Conservation (phyloP, 2,113 vertebrate species). For the Psephotus haematonotus region DNA sequence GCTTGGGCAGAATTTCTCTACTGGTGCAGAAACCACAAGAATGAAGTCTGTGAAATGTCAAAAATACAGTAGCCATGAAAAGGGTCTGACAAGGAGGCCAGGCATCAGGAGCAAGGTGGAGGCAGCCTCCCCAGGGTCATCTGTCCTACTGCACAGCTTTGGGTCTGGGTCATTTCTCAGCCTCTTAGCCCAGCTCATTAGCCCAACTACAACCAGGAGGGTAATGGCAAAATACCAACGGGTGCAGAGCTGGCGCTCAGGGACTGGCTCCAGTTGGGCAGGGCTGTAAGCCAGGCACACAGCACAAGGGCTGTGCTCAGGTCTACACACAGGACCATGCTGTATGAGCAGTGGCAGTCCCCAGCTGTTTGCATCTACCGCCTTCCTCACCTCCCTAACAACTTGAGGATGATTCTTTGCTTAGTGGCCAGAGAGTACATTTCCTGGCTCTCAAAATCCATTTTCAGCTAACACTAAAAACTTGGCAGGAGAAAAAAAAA, state of each 20-base stretch:
- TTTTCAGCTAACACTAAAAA: not conserved
- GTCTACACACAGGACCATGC: not conserved
- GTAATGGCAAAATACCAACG: not conserved
- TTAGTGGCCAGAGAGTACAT: not conserved
- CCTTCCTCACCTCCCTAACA: not conserved
- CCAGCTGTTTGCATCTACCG: rapidly evolving
- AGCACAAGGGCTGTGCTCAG: rapidly evolving
- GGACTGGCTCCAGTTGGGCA: not conserved
- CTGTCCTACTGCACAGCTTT: not conserved
- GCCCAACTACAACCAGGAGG: rapidly evolving
- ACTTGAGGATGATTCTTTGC: not conserved
- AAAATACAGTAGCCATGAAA: not conserved
- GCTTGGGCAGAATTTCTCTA: not conserved
- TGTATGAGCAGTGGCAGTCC: rapidly evolving
- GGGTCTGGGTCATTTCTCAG: not conserved
- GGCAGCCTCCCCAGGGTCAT: rapidly evolving
- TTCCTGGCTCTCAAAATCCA: not conserved
- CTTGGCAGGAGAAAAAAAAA: not conserved
- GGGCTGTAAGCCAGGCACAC: rapidly evolving
- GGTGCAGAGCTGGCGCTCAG: rapidly evolving
- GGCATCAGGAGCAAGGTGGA: not conserved
- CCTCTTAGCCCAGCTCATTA: not conserved
- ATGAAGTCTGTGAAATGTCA: not conserved
- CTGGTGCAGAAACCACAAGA: not conserved
- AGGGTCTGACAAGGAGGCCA: not conserved